phyloP scores from a whole-genome alignment of 2,797 vertebrate genomes.

The Eupleurogrammus muticus region DNA sequence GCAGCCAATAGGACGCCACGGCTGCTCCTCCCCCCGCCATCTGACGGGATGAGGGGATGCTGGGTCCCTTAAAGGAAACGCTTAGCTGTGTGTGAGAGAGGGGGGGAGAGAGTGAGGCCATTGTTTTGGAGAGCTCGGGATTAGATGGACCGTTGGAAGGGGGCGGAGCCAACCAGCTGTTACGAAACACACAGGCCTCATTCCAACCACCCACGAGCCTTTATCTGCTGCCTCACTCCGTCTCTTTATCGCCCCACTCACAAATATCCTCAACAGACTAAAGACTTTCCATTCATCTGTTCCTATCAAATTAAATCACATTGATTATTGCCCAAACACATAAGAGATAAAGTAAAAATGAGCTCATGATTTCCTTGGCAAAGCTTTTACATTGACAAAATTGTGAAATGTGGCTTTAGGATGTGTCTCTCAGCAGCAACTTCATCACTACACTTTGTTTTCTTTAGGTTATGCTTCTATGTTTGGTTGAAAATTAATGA shows the following conservation, averaged over 20 bases:
- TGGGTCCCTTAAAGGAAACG: conserved; percentile 27
- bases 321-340: too few relatives aligned
- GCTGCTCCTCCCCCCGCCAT: conserved; percentile 34
- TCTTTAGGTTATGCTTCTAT: too few relatives aligned
- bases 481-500: too few relatives aligned
- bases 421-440: too few relatives aligned
- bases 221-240: background rate
- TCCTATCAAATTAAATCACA: too few relatives aligned
- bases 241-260: background rate
- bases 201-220: background rate
- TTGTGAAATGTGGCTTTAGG: too few relatives aligned
- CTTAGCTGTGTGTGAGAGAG: conserved; percentile 6
- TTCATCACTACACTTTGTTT: too few relatives aligned
- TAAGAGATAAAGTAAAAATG: too few relatives aligned
- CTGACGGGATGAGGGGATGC: conserved; percentile 62
- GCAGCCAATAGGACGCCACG: conserved; percentile 53
- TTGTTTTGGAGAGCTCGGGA: conserved; percentile 10
- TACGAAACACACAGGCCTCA: conserved; percentile 35
- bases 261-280: background rate
- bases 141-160: conserved; percentile 26
- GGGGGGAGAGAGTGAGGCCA: background rate
- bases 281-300: background rate
- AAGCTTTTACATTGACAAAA: too few relatives aligned
- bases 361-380: too few relatives aligned
- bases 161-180: conserved; percentile 36